Conservation (phyloP, 2,888 invertebrate species). For the Minunthozetes semirufus region DNA sequence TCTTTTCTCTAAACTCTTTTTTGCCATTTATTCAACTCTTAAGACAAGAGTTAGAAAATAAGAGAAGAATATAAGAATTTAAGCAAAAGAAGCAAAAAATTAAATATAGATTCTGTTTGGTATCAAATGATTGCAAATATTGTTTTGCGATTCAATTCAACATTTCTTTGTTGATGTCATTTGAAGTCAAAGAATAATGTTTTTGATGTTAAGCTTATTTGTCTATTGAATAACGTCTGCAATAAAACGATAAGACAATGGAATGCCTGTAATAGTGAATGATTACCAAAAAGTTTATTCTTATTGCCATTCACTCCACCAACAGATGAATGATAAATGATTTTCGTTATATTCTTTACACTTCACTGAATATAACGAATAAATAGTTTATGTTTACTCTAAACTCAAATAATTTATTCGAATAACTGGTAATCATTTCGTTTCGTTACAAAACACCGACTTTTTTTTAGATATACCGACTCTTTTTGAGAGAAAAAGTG, state of each 20-base stretch:
- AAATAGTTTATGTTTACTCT: background rate
- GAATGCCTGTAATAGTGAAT: background rate
- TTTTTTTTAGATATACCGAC: no score
- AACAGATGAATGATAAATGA: background rate
- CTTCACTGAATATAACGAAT: constrained; percentile 9
- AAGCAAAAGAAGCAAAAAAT: background rate
- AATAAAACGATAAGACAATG: constrained; percentile 22
- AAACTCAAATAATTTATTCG: background rate
- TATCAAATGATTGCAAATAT: constrained; percentile 1
- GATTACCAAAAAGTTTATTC: constrained; percentile 4
- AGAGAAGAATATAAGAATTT: background rate
- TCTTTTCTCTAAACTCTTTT: background rate
- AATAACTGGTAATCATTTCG: background rate
- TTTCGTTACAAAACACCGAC: no score
- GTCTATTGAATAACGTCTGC: constrained; percentile 18
- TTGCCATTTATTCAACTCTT: no score
- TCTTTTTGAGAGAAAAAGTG: background rate
- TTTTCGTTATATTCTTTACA: background rate
- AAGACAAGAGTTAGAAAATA: background rate
- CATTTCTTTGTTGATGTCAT: constrained; percentile 1
- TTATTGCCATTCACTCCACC: background rate
- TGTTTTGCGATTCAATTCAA: background rate
- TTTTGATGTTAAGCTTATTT: constrained; percentile 25
- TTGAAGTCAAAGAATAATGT: constrained; percentile 18
- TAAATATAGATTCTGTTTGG: background rate